Conservation (phyloP, 2,113 vertebrate genomes). For the Nyctereutes procyonoides region DNA sequence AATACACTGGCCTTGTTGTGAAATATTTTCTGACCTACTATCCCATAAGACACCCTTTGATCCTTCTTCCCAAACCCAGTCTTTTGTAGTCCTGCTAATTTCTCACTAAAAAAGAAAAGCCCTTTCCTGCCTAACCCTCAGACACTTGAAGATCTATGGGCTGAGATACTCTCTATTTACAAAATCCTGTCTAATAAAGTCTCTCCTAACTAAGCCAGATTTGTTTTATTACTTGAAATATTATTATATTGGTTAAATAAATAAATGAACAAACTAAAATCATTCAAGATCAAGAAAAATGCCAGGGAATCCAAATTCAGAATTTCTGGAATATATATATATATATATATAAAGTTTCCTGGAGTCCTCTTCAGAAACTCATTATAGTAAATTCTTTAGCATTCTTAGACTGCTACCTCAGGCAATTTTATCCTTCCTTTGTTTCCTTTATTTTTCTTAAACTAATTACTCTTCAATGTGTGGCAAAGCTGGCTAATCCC, state of each 20-base stretch:
- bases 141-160: background rate
- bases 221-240: background rate
- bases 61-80: background rate
- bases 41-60: background rate
- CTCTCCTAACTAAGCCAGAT: background rate
- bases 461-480: background rate
- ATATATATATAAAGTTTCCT: background rate
- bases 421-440: background rate
- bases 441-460: slow-evolving; percentile 4
- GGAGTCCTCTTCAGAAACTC: background rate
- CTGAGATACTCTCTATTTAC: background rate
- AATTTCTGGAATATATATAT: background rate
- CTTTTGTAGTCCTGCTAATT: background rate
- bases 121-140: background rate
- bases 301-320: background rate
- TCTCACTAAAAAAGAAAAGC: background rate
- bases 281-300: background rate
- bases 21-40: background rate
- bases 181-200: background rate
- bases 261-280: background rate
- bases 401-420: background rate
- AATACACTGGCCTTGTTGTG: rapidly evolving
- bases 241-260: background rate
- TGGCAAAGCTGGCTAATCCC: background rate
- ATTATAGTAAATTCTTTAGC: background rate